A percentile compares a stretch with the other conserved stretches of the same genome.
Evolutionary conservation across 2,113 vertebrate species (phyloP).

Genomic region (Catharus minimus): DNA sequence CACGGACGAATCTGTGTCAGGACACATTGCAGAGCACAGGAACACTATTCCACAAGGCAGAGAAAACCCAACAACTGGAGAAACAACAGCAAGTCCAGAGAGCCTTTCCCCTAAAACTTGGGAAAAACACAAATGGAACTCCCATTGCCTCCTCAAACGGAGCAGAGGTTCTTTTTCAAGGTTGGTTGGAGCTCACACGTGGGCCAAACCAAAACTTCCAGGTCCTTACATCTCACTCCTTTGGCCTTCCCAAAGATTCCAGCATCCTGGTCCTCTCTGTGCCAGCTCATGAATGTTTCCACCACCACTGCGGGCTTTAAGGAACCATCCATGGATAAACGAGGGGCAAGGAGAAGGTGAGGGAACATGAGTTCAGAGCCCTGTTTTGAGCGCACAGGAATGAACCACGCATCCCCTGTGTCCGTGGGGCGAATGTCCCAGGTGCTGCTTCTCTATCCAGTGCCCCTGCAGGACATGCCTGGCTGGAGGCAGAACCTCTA

Average conservation of each 20-base stretch:
- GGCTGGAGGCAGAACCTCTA: not conserved
- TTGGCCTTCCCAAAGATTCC: not conserved
- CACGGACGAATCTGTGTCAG: not conserved
- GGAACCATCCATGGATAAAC: not conserved
- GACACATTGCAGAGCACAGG: not conserved
- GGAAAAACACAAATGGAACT: not conserved
- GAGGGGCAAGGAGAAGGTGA: not conserved
- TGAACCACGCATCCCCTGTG: not conserved
- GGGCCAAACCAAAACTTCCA: not conserved
- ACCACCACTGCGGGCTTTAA: not conserved
- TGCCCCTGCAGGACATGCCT: not conserved
- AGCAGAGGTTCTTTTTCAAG: not conserved
- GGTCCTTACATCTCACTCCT: not conserved
- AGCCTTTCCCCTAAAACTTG: not conserved
- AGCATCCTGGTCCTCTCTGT: accelerated
- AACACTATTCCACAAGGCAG: not conserved
- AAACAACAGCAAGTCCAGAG: accelerated
- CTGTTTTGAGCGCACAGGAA: not conserved
- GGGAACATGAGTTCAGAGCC: accelerated
- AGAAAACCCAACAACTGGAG: not conserved
- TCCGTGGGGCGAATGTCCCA: not conserved
- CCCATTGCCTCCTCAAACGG: not conserved
- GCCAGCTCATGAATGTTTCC: accelerated
- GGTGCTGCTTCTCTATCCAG: not conserved
- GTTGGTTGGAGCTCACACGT: accelerated